Percentiles rank a stretch among this genome's conserved stretches.
phyloP scores from a whole-genome alignment of 2,113 vertebrate genomes.

The Strix aluco region DNA sequence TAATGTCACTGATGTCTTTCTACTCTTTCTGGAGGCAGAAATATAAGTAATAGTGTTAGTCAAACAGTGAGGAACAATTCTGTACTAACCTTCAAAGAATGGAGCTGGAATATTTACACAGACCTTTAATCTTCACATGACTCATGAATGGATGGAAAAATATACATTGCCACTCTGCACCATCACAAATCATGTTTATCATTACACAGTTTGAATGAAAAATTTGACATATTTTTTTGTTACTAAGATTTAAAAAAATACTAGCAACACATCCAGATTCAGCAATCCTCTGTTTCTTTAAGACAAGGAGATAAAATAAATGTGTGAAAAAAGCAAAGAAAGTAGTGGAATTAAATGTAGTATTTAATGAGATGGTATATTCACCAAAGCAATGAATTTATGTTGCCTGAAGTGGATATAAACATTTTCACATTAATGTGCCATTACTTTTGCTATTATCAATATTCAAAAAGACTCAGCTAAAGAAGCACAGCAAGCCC shows the following conservation, averaged over 20 bases:
- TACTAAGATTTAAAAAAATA: neutral
- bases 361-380: neutral
- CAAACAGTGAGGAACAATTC: neutral
- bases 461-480: neutral
- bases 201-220: neutral
- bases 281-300: neutral
- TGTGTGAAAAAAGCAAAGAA: neutral
- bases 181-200: neutral
- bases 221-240: neutral
- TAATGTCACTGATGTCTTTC: neutral
- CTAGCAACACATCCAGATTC: neutral
- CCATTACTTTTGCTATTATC: neutral
- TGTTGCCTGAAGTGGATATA: neutral
- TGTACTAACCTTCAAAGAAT: neutral
- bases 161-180: neutral
- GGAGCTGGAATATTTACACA: neutral
- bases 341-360: neutral
- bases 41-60: neutral
- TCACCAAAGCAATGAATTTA: neutral
- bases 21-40: neutral
- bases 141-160: neutral
- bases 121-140: neutral
- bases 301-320: neutral
- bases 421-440: neutral
- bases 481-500: neutral